A percentile compares a stretch with the other conserved stretches of the same genome.
Conservation (phyloP, 2,797 vertebrate genomes). For the Enteromius fasciolatus region DNA sequence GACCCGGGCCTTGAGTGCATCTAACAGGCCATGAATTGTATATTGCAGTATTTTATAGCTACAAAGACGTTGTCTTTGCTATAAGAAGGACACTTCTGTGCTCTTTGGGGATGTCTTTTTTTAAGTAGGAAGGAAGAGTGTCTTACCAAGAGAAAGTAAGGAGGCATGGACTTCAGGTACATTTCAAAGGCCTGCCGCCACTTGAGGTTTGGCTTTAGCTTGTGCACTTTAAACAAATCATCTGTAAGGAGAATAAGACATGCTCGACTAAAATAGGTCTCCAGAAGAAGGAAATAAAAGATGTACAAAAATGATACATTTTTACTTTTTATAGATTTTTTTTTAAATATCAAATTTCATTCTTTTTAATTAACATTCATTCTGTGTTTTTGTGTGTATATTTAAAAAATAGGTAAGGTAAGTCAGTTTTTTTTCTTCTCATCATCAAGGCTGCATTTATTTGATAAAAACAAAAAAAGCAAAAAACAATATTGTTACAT, state of each 20-base stretch:
- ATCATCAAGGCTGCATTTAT: background rate
- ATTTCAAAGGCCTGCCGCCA: constrained; percentile 97
- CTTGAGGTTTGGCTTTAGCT: constrained; percentile 97
- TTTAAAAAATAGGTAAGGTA: background rate
- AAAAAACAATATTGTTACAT: background rate
- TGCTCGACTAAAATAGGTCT: background rate
- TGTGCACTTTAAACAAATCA: constrained; percentile 99
- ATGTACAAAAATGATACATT: background rate
- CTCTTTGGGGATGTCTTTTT: background rate
- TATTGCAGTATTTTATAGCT: background rate
- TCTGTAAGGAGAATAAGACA: constrained; percentile 75
- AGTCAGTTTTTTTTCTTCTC: background rate
- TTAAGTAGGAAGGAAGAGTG: background rate
- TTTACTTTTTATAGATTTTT: background rate
- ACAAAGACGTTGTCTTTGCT: background rate
- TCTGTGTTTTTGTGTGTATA: background rate
- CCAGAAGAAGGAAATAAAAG: background rate
- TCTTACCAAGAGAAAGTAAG: constrained; percentile 95
- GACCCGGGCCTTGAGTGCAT: background rate
- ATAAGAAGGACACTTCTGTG: constrained; percentile 8
- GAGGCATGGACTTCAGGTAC: constrained; percentile 98
- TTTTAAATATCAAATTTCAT: background rate
- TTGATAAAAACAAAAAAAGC: background rate
- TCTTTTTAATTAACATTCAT: background rate
- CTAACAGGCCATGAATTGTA: background rate